These are phyloP conservation scores for Entosphenus tridentatus DNA, from an alignment of 2,113 vertebrate species.

Conservation along the genomic window DNA sequence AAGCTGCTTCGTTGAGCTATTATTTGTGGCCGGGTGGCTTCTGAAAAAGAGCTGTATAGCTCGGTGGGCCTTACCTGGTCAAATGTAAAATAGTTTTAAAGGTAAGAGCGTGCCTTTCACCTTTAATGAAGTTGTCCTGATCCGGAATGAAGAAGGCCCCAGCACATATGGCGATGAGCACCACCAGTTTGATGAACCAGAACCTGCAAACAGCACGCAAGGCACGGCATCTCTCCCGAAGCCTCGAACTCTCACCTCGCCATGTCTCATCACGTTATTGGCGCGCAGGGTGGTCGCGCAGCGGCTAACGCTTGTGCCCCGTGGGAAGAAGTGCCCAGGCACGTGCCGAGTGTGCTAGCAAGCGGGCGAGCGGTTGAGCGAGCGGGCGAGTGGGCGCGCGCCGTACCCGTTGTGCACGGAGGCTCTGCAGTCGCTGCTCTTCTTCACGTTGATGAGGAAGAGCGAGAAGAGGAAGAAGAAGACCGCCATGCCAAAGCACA, in stretches of 20 bases:
- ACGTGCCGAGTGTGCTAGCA: too few species aligned
- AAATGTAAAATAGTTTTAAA: neutral
- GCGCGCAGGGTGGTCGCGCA: too few species aligned
- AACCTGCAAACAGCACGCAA: slow-evolving; percentile 29
- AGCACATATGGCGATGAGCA: slow-evolving; percentile 54
- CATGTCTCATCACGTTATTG: too few species aligned
- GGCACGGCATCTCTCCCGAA: too few species aligned
- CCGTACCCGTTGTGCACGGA: slow-evolving; percentile 68
- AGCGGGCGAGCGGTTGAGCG: too few species aligned
- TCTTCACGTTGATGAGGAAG: slow-evolving; percentile 49
- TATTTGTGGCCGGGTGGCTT: too few species aligned
- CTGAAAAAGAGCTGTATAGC: too few species aligned
- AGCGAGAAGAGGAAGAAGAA: slow-evolving; percentile 69
- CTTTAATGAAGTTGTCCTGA: slow-evolving; percentile 59
- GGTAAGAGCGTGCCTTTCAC: slow-evolving; percentile 19
- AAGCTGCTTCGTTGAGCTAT: too few species aligned
- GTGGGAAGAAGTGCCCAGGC: too few species aligned
- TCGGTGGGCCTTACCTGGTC: too few species aligned
- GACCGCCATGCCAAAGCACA: slow-evolving; percentile 90
- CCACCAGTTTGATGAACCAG: slow-evolving; percentile 70
- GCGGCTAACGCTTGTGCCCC: too few species aligned
- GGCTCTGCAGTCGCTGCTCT: slow-evolving; percentile 56
- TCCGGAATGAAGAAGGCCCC: slow-evolving; percentile 79
- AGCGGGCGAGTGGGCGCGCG: neutral
- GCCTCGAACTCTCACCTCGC: too few species aligned